Evolutionary conservation across 2,797 vertebrate species (phyloP), one percentile per base, ranked within the genome.

Genomic region (Tarsius wallacei): DNA sequence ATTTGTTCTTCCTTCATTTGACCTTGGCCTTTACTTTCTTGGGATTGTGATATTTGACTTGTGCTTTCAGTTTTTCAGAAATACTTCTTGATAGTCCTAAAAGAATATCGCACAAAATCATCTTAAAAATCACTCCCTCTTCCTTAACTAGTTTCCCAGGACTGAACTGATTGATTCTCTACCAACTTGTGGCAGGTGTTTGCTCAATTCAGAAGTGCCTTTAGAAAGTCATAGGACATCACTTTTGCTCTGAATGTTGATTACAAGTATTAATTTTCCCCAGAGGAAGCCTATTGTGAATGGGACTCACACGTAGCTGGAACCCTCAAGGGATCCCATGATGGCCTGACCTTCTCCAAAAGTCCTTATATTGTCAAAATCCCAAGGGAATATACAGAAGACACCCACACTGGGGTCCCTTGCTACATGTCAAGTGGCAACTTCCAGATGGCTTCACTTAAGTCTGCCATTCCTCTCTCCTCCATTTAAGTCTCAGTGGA

Each of bases 21-120:
- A 64, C 71, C 66, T 83, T 5, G 21, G 21, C 73, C 26, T 64
- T 83, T 71, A 42, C 49, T 90, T 88, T 12, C 55, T 71, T 85
- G 53, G 24, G 19, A 89, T 78, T 86, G 0, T 73, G 91, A n/a
- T 78, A 92, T 85, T 88, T 95, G 49, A 82, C 12, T 84, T 68
- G 31, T 59, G 64, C 19, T 77, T 88, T 73, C 59, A 51, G 19
- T 6, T 90, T 87, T 83, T 85, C 31, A 59, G 42, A 26, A 78
- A 83, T 93, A 59, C 70, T 71, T 7, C 28, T 7, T 87, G 24
- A 64, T 5, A 95, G 7, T 90, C 53, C 49, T 33, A 87, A 91
- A 91, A 74, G 47, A 4, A 57, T 59, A 66, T 16, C 78, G 87
- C 0, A 85, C 15, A 85, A 1, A 76, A n/a, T 82, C 42, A 81